Evolutionary conservation across 2,113 vertebrate species (phyloP), one percentile per base, ranked within the genome.

Genomic region (Colius striatus): DNA sequence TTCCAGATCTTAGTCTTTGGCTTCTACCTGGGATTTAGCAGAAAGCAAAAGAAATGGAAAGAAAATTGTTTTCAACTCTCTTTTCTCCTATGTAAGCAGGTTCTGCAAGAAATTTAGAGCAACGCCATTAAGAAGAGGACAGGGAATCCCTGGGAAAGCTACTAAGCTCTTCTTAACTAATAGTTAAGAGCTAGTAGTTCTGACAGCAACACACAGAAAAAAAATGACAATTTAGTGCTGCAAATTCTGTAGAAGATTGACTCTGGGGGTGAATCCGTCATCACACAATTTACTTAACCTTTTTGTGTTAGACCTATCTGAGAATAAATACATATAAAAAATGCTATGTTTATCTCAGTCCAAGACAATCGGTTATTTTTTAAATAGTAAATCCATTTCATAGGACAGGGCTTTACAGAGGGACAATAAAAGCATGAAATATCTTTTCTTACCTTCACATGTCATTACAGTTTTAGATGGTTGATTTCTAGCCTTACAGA

Each of bases 111-210:
- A 80, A 66, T 90, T 95, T 95, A 79, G 67, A 86, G 67, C 92
- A 94, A 83, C 38, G 16, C 67, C 92, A 78, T 92, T 92, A 91
- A 43, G n/a, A 83, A 63, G 47, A 89, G 70, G 95, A 66, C 17
- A 61, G 7, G 9, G 6, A 21, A 84, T 85, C 34, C 55, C 72
- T 81, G 43, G 73, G 87, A 94, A 65, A 93, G 32, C 38, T 84
- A 20, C 48, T 91, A 93, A 93, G 25, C 47, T 81, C 41, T 84
- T 91, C 53, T n/a, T n/a, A n/a, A n/a, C n/a, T 58, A 88, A 78
- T 92, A 96, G 82, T 88, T 76, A 96, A 86, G 94, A 83, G 34
- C 83, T 73, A 92, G 74, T 68, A 96, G 74, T 85, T 94, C 63
- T 83, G 21, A 92, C 62, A 87, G 48, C 16, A 72, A 72, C 27